Conservation (phyloP, 2,113 vertebrate species). For the Prietella phreatophila region DNA sequence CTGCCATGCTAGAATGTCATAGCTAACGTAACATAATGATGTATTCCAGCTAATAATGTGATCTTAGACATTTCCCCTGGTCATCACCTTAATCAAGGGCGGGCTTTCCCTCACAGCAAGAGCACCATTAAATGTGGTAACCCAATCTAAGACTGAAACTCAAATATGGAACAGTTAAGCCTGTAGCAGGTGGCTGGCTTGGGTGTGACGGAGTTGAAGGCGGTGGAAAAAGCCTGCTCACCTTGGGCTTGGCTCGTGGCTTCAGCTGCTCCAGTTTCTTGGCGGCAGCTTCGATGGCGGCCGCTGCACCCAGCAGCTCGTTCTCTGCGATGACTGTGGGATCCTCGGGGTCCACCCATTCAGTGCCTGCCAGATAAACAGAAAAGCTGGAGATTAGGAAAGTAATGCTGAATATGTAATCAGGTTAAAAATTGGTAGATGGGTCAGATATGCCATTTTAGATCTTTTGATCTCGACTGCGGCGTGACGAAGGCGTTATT, state of each 20-base stretch:
- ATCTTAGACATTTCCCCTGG: background rate
- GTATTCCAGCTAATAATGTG: background rate
- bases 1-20: background rate
- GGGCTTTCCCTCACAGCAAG: background rate
- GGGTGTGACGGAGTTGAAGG: constrained; percentile 23
- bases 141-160: background rate
- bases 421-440: background rate
- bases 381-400: background rate
- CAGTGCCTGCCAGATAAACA: constrained; percentile 70
- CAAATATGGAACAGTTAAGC: constrained; percentile 13
- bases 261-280: constrained; percentile 98
- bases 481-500: background rate
- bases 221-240: constrained; percentile 60
- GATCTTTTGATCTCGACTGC: background rate
- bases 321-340: constrained; percentile 97
- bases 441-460: background rate
- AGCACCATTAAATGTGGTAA: background rate
- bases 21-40: background rate
- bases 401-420: background rate
- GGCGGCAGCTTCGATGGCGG: constrained; percentile 96
- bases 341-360: constrained; percentile 97
- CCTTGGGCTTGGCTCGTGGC: constrained; percentile 95
- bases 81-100: background rate
- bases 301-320: constrained; percentile 90
- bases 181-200: constrained; percentile 7